Conservation (phyloP, 2,113 vertebrate species). For the Amblyopsis rosae region DNA sequence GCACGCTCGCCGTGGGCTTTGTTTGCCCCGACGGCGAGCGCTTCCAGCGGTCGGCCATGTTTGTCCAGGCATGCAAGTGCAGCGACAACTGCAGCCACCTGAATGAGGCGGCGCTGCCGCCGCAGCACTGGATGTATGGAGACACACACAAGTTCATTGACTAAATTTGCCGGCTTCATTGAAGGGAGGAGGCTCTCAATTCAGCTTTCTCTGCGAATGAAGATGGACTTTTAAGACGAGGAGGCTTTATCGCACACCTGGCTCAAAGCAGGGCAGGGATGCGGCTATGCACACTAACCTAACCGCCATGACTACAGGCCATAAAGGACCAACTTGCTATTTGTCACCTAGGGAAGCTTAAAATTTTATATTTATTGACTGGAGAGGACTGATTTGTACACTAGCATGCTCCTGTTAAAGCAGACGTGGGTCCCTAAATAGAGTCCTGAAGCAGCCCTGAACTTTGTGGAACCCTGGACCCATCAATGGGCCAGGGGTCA, state of each 20-base stretch:
- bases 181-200: neutral
- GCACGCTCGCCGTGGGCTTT: constrained; percentile 75
- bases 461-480: constrained; percentile 24
- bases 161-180: constrained; percentile 19
- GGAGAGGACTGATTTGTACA: constrained; percentile 27
- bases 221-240: constrained; percentile 15
- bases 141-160: constrained; percentile 75
- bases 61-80: constrained; percentile 82
- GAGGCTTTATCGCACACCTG: constrained; percentile 15
- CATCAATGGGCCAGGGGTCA: constrained; percentile 22
- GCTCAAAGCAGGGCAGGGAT: neutral
- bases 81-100: constrained; percentile 72
- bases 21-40: constrained; percentile 73
- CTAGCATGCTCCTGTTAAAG: constrained; percentile 41
- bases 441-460: constrained; percentile 38
- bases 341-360: constrained; percentile 24
- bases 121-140: constrained; percentile 73
- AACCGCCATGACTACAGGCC: neutral
- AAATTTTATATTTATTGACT: constrained; percentile 35
- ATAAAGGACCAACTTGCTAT: constrained; percentile 6
- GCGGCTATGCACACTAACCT: neutral
- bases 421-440: constrained; percentile 47
- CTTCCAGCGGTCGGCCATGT: constrained; percentile 76
- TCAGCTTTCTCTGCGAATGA: constrained; percentile 21
- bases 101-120: constrained; percentile 71